Evolutionary conservation across 2,113 vertebrate species (phyloP).

Genomic region (Hippocampus zosterae): DNA sequence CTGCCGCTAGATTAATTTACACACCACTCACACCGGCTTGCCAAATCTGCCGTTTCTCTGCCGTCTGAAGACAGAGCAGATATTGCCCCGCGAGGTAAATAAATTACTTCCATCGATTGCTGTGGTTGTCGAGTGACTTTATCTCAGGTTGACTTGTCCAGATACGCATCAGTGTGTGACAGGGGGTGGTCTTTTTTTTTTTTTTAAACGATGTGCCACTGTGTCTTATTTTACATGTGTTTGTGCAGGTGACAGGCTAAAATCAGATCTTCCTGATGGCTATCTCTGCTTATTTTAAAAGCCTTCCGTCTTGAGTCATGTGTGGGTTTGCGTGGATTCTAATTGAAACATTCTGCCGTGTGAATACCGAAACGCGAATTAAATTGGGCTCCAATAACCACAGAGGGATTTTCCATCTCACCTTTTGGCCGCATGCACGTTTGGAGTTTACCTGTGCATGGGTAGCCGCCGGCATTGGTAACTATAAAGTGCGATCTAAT

Average conservation of each 20-base stretch:
- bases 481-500: conserved; percentile 35
- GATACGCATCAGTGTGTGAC: conserved; percentile 68
- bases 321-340: conserved; percentile 22
- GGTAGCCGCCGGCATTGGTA: conserved; percentile 21
- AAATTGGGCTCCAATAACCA: conserved; percentile 35
- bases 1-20: conserved; percentile 73
- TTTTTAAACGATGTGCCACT: conserved; percentile 35
- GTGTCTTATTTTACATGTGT: conserved; percentile 24
- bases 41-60: conserved; percentile 54
- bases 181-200: conserved; percentile 40
- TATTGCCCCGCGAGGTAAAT: conserved; percentile 73
- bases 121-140: conserved; percentile 74
- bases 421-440: conserved; percentile 28
- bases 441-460: conserved; percentile 38
- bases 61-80: conserved; percentile 66
- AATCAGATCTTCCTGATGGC: conserved; percentile 60
- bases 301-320: conserved; percentile 22
- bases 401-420: conserved; percentile 19
- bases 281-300: conserved; percentile 66
- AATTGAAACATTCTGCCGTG: conserved; percentile 34
- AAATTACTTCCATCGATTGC: conserved; percentile 79
- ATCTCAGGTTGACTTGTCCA: conserved; percentile 74
- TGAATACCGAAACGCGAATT: conserved; percentile 40
- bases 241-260: conserved; percentile 25
- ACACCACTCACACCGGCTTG: conserved; percentile 64